These are phyloP conservation scores for Phymorhynchus buccinoides DNA, from an alignment of 1,140 invertebrate species.

Conservation along the genomic window DNA sequence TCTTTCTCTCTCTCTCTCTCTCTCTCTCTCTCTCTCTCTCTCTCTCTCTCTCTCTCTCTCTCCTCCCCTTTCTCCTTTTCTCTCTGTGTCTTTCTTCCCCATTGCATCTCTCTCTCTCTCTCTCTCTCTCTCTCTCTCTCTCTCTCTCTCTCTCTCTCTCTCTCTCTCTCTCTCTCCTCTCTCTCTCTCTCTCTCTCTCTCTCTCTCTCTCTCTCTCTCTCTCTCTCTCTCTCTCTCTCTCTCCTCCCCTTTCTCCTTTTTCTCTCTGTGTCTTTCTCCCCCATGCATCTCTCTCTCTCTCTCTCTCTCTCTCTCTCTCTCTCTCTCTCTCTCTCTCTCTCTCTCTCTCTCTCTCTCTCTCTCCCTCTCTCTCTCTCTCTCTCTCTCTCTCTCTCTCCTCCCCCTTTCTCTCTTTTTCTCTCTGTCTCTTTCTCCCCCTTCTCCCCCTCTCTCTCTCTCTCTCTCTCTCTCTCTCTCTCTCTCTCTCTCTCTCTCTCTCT, in stretches of 20 bases:
- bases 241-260: too few species aligned
- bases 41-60: background rate
- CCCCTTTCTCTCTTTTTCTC: background rate
- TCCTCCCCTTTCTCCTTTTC: background rate
- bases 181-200: too few species aligned
- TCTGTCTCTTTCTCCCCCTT: background rate
- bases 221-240: too few species aligned
- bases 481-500: slow-evolving; percentile 40
- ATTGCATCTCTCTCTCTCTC: background rate
- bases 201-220: too few species aligned
- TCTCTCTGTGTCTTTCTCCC: background rate
- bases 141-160: too few species aligned
- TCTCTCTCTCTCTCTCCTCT: too few species aligned
- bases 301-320: slow-evolving; percentile 9
- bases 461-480: slow-evolving; percentile 38
- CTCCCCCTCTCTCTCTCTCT: background rate
- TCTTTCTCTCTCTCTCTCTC: slow-evolving; percentile 18
- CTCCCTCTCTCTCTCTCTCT: slow-evolving; percentile 8
- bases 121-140: too few species aligned
- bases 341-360: slow-evolving; percentile 40
- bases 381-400: too few species aligned
- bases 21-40: background rate
- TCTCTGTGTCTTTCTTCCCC: background rate
- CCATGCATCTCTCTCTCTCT: background rate
- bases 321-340: slow-evolving; percentile 36